A percentile compares a stretch with the other conserved stretches of the same genome.
Evolutionary conservation across 2,113 vertebrate genomes (phyloP).

Genomic region (Heterotis niloticus): DNA sequence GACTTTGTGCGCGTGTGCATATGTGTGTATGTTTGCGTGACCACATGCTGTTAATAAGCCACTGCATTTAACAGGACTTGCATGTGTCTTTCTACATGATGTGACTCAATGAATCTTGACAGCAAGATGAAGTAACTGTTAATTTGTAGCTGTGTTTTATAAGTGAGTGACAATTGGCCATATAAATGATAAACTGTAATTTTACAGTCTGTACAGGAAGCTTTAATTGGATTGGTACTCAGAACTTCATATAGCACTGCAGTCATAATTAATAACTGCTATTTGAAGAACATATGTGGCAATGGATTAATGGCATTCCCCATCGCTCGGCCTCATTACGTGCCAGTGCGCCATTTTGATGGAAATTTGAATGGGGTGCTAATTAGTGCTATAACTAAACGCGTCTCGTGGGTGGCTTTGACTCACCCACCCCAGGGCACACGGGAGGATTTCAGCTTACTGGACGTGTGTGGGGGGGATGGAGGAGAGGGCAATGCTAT

Average conservation of each 20-base stretch:
- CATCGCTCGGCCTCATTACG: not conserved
- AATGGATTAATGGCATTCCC: not conserved
- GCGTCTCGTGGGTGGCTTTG: not conserved
- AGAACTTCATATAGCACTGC: not conserved
- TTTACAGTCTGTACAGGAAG: not conserved
- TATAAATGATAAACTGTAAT: not conserved
- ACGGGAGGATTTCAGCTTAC: not conserved
- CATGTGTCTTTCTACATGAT: not conserved
- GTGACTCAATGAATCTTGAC: not conserved
- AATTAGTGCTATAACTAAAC: not conserved
- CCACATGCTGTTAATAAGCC: not conserved
- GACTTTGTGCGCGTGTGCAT: not conserved
- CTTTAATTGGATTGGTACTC: not conserved
- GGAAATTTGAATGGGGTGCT: not conserved
- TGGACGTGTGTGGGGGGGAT: not conserved
- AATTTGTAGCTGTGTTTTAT: not conserved
- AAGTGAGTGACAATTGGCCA: not conserved
- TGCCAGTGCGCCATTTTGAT: not conserved
- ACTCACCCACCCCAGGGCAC: not conserved
- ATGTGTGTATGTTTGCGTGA: not conserved
- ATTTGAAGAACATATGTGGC: not conserved
- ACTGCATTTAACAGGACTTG: constrained; percentile 5
- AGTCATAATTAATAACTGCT: not conserved
- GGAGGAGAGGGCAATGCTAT: no score
- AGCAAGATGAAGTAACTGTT: not conserved